Base-by-base conservation (phyloP, 2,888 invertebrate species). In the Eupsilia transversa region DNA sequence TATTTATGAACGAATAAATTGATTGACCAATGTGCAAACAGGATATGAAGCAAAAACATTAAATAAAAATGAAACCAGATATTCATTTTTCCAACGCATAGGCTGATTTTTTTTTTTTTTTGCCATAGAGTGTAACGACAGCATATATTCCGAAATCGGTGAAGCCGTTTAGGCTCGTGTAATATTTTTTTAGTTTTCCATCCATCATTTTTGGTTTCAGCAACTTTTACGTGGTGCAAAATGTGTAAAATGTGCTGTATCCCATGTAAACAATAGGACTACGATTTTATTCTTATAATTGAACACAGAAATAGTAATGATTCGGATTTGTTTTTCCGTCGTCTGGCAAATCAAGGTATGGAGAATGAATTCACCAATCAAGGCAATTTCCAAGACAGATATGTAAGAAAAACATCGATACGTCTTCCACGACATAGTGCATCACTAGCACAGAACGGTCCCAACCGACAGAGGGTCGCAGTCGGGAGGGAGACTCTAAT, bases 401-500 rank as follows among this genome's bases (percentile, higher is more conserved):
- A 20, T 71, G 57, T 56, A 30, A 41, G 64, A 41, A 64, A 56
- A 79, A 66, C 83, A 91, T 94, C 94, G 94, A 94, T 89, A 91
- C 72, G 68, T 87, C 83, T 83, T 83, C 77, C 71, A 71, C 65
- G 59, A 71, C 23, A 73, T 74, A 75, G 67, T 73, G 79, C 95
- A 90, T 90, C 95, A 85, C 95, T 95, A 93, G 71, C 79, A 85
- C 77, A 85, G 87, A 91, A 89, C 89, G 90, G 92, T 91, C 91
- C 91, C 92, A 87, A 91, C 92, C 92, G 90, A 92, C 94, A 91
- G 95, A 95, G 94, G 95, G 95, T 94, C 93, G 92, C 91, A 93
- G 92, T 92, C 91, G 92, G 92, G 92, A 93, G 93, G 92, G 93
- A 93, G 93, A 94, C 90, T 92, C 95, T 95, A 96, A 96, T 96